Percentiles rank a stretch among this genome's conserved stretches.
Conservation (phyloP, 2,888 invertebrate species). For the Chymomyza fuscimana region DNA sequence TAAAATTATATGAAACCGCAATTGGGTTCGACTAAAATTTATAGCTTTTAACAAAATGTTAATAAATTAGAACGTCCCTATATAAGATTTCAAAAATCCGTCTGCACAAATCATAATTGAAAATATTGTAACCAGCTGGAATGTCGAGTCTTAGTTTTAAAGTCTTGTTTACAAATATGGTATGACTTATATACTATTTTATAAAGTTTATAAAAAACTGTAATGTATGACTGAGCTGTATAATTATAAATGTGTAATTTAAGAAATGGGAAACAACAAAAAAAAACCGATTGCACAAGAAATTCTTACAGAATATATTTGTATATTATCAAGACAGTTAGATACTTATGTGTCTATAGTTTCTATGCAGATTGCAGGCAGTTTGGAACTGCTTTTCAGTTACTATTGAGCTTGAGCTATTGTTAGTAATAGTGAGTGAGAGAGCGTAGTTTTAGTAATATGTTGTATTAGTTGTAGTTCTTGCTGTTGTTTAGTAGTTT, state of each 20-base stretch:
- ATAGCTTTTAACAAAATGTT: constrained; percentile 20
- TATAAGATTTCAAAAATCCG: not conserved
- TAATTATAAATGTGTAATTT: not conserved
- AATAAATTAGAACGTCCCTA: not conserved
- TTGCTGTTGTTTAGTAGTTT: constrained; percentile 26
- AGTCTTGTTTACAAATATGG: not conserved
- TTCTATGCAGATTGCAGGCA: constrained; percentile 53
- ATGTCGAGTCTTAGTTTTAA: not conserved
- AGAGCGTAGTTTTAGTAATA: constrained; percentile 26
- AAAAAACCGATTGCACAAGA: constrained; percentile 58
- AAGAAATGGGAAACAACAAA: constrained; percentile 22
- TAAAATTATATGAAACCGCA: constrained; percentile 49
- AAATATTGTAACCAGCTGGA: not conserved
- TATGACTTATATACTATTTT: not conserved
- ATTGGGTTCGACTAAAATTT: constrained; percentile 14
- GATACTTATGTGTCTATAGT: constrained; percentile 61
- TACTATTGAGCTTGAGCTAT: constrained; percentile 65
- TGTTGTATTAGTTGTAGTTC: constrained; percentile 29
- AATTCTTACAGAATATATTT: constrained; percentile 52
- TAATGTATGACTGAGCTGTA: not conserved
- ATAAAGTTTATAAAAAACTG: not conserved
- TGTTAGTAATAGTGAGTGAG: constrained; percentile 49
- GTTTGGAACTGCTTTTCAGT: constrained; percentile 66
- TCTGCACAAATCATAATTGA: not conserved
- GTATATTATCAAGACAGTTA: not conserved